Percentiles rank a stretch among this genome's conserved stretches.
These are phyloP conservation scores for Propithecus deckenii DNA, from an alignment of 2,797 vertebrate genomes.

Conservation along the genomic window DNA sequence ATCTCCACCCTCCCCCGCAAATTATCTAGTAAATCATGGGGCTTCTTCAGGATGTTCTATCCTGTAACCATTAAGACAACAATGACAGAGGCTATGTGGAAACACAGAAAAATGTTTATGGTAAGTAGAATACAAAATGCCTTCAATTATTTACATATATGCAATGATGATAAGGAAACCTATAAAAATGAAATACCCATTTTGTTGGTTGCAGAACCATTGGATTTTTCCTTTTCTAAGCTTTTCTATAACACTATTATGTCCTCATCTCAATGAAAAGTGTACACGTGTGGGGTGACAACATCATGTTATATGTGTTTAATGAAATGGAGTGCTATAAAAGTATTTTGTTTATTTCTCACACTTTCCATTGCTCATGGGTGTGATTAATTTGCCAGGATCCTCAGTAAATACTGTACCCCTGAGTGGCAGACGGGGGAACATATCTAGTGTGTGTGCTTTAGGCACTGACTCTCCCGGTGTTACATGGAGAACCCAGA, in stretches of 20 bases:
- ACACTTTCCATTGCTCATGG: neutral
- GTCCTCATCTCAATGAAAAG: neutral
- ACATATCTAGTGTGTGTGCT: neutral
- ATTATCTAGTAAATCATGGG: neutral
- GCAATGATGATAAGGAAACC: neutral
- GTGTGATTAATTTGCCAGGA: neutral
- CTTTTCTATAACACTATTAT: neutral
- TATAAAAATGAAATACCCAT: neutral
- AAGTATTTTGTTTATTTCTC: neutral
- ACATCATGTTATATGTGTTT: neutral
- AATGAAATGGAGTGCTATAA: neutral
- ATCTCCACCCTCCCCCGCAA: neutral
- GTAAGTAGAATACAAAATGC: neutral
- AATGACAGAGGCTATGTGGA: neutral
- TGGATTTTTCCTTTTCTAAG: neutral
- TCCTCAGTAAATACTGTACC: neutral
- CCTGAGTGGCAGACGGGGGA: neutral
- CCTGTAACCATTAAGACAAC: neutral
- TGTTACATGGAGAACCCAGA: neutral
- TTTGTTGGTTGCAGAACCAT: neutral
- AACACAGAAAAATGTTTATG: constrained; percentile 8
- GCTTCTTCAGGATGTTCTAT: neutral
- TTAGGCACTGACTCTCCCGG: neutral
- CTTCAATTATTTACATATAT: neutral
- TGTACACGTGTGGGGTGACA: accelerated